Evolutionary conservation across 2,797 vertebrate species (phyloP).

Genomic region (Premnoplex brunnescens): DNA sequence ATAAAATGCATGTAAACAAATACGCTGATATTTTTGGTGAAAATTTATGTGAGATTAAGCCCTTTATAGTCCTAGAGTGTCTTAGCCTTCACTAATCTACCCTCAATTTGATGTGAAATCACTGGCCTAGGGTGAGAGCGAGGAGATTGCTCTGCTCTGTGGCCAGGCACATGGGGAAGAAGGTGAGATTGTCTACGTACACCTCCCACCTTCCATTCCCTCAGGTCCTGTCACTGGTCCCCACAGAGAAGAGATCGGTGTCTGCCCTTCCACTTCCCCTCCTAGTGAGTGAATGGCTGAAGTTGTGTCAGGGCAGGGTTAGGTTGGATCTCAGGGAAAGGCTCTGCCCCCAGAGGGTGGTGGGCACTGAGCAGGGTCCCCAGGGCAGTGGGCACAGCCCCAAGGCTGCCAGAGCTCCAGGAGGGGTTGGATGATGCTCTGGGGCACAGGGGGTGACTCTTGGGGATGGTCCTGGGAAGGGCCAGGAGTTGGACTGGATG

Average conservation of each 20-base stretch:
- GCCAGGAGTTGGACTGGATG: neutral
- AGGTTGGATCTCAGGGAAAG: neutral
- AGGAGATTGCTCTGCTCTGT: neutral
- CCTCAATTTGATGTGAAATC: neutral
- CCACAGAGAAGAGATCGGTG: neutral
- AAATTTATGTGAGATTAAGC: neutral
- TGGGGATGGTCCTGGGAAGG: neutral
- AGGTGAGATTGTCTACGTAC: neutral
- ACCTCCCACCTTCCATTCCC: neutral
- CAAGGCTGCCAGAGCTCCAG: neutral
- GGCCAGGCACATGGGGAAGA: accelerated
- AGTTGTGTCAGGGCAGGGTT: neutral
- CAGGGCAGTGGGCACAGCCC: neutral
- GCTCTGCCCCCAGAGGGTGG: neutral
- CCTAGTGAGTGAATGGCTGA: neutral
- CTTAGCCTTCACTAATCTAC: neutral
- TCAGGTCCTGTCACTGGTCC: neutral
- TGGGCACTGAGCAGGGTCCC: neutral
- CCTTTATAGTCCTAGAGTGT: neutral
- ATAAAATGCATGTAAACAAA: neutral
- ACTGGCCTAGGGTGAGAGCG: neutral
- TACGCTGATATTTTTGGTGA: accelerated
- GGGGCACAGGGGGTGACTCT: neutral
- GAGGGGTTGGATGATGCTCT: neutral
- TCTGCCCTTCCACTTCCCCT: neutral